A percentile compares a stretch with the other conserved stretches of the same genome.
Conservation (phyloP, 2,888 invertebrate species). For the Elysia crispata region DNA sequence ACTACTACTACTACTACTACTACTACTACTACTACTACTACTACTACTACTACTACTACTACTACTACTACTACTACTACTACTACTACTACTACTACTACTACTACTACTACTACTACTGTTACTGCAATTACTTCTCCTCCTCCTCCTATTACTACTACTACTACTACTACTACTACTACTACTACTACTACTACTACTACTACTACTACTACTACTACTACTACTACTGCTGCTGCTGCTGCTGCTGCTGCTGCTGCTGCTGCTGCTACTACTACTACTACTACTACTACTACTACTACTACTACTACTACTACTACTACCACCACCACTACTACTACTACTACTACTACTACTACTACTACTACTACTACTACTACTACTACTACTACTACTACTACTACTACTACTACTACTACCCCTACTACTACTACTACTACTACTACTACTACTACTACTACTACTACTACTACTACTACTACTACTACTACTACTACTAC, state of each 20-base stretch:
- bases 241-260: background rate
- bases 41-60: slow-evolving; percentile 9
- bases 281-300: slow-evolving; percentile 4
- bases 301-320: slow-evolving; percentile 9
- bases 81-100: slow-evolving; percentile 1
- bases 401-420: slow-evolving; percentile 9
- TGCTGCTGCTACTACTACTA: background rate
- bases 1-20: slow-evolving; percentile 9
- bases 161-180: slow-evolving; percentile 9
- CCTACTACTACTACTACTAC: too few relatives aligned
- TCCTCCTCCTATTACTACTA: too few relatives aligned
- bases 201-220: slow-evolving; percentile 9
- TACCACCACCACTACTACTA: background rate
- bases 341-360: slow-evolving; percentile 9
- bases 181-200: slow-evolving; percentile 9
- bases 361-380: slow-evolving; percentile 9
- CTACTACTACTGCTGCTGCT: slow-evolving; percentile 9
- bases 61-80: slow-evolving; percentile 9
- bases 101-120: background rate
- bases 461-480: slow-evolving; percentile 9
- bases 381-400: slow-evolving; percentile 4
- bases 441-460: too few relatives aligned
- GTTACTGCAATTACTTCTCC: too few relatives aligned
- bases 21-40: slow-evolving; percentile 9
- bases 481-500: slow-evolving; percentile 4